These are phyloP conservation scores for Marmota monax DNA, from an alignment of 2,113 vertebrate species.

Conservation along the genomic window DNA sequence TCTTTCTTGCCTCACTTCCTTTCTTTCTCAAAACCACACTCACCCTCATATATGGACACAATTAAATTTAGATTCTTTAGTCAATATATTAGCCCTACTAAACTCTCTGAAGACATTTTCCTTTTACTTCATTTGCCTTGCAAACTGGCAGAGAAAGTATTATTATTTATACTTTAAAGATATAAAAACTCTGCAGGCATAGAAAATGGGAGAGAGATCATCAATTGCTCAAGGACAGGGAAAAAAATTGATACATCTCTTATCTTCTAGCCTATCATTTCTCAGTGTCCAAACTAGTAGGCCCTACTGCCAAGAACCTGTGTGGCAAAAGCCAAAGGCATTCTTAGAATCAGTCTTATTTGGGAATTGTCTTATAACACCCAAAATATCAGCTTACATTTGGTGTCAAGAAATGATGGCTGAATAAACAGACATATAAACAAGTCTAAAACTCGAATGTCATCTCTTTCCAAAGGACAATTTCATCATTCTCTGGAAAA, in stretches of 20 bases:
- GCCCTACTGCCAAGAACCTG: background rate
- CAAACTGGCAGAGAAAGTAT: constrained; percentile 44
- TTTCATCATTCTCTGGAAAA: background rate
- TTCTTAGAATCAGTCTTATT: background rate
- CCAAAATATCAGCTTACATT: background rate
- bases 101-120: constrained; percentile 25
- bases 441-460: background rate
- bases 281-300: background rate
- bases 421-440: background rate
- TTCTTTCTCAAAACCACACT: background rate
- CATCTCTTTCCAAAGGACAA: background rate
- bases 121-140: constrained; percentile 49
- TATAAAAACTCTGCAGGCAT: background rate
- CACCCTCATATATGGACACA: background rate
- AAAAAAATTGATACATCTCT: constrained; percentile 17
- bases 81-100: background rate
- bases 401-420: background rate
- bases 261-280: background rate
- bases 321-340: background rate
- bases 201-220: constrained; percentile 9
- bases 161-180: background rate
- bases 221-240: constrained; percentile 31
- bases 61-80: constrained; percentile 24
- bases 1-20: background rate
- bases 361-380: background rate